Evolutionary conservation across 2,888 invertebrate species (phyloP), one percentile per base, ranked within the genome.

Genomic region (Erebia palarica): DNA sequence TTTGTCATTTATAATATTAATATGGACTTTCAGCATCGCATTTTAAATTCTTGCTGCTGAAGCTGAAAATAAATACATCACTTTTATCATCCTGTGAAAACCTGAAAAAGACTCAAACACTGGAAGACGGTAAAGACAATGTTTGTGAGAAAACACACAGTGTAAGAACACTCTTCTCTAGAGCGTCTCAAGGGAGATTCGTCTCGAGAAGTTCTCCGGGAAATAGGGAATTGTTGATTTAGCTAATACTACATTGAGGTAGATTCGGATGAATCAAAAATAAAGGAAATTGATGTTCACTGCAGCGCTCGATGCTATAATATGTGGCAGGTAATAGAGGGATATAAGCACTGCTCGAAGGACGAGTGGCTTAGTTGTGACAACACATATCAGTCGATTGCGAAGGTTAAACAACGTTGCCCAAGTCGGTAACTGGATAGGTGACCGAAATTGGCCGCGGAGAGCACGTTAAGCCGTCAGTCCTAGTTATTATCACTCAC

Each of bases 151-250:
- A 47, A 18, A 49, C 21, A 63, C 44, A 18, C 18, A 49, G 47
- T n/a, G 21, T 21, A 27, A 14, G 1, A 21, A 21, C 63, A 63
- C 63, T 63, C 49, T 18, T 1, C 21, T 14, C 21, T 9, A 21
- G 57, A 11, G 13, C 14, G 18, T 63, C 63, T 21, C 63, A 21
- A 18, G 63, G 21, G 63, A 49, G 63, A 21, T 63, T 63, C 21
- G 27, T 63, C 63, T 63, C 49, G 14, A 47, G 16, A 13, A 49
- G 47, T 49, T 16, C 47, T 14, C 16, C n/a, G 49, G 14, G 63
- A 63, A 63, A 63, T 63, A 21, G 7, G 47, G 27, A 47, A 63
- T 63, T 63, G 63, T 63, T 63, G 63, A 63, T 63, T 63, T 49
- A 49, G 47, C 21, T 49, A 18, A 49, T 63, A 63, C 63, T 14